A percentile compares a stretch with the other conserved stretches of the same genome.
These are phyloP conservation scores for Hedya salicella DNA, from an alignment of 2,888 invertebrate species.

Conservation along the genomic window DNA sequence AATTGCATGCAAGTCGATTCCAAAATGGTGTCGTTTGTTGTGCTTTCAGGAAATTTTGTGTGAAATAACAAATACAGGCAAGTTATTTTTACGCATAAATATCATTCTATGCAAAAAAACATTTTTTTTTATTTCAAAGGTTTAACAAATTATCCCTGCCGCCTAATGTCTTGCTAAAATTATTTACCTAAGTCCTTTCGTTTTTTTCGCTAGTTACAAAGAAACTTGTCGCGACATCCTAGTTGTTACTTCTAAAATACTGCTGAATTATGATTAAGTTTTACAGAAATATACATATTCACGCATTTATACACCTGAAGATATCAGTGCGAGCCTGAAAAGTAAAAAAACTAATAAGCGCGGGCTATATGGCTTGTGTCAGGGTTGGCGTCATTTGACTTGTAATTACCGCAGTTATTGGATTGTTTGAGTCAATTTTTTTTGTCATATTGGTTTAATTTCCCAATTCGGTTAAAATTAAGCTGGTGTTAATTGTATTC, in stretches of 20 bases:
- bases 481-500: not conserved
- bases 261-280: slow-evolving; percentile 6
- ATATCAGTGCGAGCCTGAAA: not conserved
- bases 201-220: slow-evolving; percentile 61
- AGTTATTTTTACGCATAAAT: slow-evolving; percentile 16
- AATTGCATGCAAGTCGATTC: slow-evolving; percentile 66
- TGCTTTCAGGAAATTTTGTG: slow-evolving; percentile 73
- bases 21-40: slow-evolving; percentile 86
- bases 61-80: slow-evolving; percentile 50
- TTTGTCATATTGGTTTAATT: not conserved
- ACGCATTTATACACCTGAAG: not conserved
- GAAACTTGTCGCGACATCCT: slow-evolving; percentile 54
- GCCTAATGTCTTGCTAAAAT: slow-evolving; percentile 14
- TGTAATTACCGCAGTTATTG: slow-evolving; percentile 37
- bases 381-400: slow-evolving; percentile 64
- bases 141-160: not conserved
- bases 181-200: slow-evolving; percentile 47
- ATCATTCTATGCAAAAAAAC: not conserved
- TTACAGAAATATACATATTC: slow-evolving; percentile 20
- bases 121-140: not conserved
- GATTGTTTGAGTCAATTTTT: not conserved
- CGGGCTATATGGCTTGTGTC: slow-evolving; percentile 71
- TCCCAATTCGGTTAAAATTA: not conserved
- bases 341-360: slow-evolving; percentile 67
- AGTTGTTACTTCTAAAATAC: slow-evolving; percentile 44